phyloP scores from a whole-genome alignment of 2,113 vertebrate species.

The Calidris pugnax region DNA sequence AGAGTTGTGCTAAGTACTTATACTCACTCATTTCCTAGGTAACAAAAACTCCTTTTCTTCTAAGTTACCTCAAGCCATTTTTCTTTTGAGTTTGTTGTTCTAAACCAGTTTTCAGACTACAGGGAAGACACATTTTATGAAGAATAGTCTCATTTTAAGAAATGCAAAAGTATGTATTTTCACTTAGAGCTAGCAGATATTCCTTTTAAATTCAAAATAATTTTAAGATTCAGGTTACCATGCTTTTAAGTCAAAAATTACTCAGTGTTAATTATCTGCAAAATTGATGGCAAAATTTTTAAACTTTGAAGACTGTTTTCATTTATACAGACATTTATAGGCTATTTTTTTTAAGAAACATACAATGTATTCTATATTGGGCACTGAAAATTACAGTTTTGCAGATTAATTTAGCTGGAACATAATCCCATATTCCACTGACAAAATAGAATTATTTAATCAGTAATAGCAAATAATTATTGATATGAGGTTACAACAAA shows the following conservation, averaged over 20 bases:
- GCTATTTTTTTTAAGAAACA: neutral
- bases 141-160: neutral
- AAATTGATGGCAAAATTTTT: neutral
- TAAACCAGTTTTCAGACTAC: neutral
- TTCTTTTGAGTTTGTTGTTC: neutral
- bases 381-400: constrained; percentile 9
- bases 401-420: constrained; percentile 5
- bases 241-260: neutral
- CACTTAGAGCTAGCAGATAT: neutral
- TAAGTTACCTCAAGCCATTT: neutral
- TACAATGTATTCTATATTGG: neutral
- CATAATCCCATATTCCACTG: neutral
- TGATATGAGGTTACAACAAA: neutral
- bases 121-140: neutral
- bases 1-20: neutral
- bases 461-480: neutral
- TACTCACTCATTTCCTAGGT: neutral
- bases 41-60: neutral
- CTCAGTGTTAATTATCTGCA: neutral
- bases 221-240: neutral
- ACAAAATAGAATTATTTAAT: constrained; percentile 1
- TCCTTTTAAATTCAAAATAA: neutral
- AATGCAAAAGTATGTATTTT: neutral
- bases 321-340: neutral
- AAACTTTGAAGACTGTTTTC: neutral